Evolutionary conservation across 92 coral and sea anemone species (phyloP).

Genomic region (Phymanthus crucifer): DNA sequence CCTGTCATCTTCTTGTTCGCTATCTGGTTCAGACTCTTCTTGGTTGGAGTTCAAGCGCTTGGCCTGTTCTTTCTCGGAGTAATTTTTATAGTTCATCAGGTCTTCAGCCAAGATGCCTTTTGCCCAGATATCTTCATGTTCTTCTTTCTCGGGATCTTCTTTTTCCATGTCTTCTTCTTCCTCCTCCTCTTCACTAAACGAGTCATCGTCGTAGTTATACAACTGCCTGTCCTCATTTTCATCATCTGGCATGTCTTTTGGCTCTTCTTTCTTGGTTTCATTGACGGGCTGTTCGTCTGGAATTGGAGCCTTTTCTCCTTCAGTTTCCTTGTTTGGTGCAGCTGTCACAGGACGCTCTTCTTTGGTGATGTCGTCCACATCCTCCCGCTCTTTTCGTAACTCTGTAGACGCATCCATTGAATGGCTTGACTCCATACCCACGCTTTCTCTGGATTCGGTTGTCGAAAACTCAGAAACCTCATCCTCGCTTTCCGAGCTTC

Average conservation of each 20-base stretch:
- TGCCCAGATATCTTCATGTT: conserved; percentile 23
- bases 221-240: background rate
- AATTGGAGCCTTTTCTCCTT: background rate
- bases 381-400: background rate
- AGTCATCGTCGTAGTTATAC: background rate
- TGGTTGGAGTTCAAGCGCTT: background rate
- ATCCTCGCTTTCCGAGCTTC: conserved; percentile 33
- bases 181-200: background rate
- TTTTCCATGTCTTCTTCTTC: background rate
- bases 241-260: background rate
- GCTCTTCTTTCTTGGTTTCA: background rate
- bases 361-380: background rate
- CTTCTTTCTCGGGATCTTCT: background rate
- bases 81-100: background rate
- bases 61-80: background rate
- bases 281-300: background rate
- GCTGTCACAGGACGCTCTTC: conserved; percentile 1
- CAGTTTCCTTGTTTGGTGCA: background rate
- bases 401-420: background rate
- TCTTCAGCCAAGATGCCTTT: conserved; percentile 31
- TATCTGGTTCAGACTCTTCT: background rate
- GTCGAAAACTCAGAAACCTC: conserved; percentile 37
- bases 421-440: conserved; percentile 9
- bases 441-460: conserved; percentile 41
- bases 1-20: conserved; percentile 25